These are phyloP conservation scores for Brachionus rotundiformis DNA, from an alignment of 1,140 invertebrate species.

Conservation along the genomic window DNA sequence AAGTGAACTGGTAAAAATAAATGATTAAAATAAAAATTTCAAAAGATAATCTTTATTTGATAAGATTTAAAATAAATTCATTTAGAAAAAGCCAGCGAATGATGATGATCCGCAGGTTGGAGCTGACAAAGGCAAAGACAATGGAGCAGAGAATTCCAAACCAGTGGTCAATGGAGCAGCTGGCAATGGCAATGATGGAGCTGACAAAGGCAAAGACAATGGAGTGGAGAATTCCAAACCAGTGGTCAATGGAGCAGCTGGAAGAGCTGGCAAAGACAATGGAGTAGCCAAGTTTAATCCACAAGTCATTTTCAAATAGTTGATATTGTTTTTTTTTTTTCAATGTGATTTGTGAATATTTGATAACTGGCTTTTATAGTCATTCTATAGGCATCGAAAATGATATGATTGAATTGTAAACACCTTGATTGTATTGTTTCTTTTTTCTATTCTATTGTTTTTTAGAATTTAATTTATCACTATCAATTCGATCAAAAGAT, in stretches of 20 bases:
- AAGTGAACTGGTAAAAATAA: no score
- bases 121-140: neutral
- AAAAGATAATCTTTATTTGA: neutral
- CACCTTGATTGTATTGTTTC: neutral
- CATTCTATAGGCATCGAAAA: neutral
- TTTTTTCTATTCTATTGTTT: neutral
- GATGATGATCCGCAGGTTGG: neutral
- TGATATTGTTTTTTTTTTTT: neutral
- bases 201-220: neutral
- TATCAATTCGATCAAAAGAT: neutral
- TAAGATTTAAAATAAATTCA: neutral
- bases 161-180: neutral
- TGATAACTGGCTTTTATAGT: neutral
- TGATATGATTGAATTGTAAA: neutral
- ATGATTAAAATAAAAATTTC: neutral
- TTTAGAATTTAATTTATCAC: neutral
- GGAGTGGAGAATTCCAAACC: neutral
- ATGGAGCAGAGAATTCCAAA: neutral
- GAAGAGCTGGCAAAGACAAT: no score
- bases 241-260: neutral
- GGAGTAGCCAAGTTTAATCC: constrained; percentile 3
- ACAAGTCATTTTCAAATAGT: neutral
- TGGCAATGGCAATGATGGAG: neutral
- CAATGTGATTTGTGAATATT: neutral
- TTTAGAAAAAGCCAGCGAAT: neutral